A percentile compares a stretch with the other conserved stretches of the same genome.
Conservation (phyloP, 2,113 vertebrate genomes). For the Brachypodius melanocephalos region DNA sequence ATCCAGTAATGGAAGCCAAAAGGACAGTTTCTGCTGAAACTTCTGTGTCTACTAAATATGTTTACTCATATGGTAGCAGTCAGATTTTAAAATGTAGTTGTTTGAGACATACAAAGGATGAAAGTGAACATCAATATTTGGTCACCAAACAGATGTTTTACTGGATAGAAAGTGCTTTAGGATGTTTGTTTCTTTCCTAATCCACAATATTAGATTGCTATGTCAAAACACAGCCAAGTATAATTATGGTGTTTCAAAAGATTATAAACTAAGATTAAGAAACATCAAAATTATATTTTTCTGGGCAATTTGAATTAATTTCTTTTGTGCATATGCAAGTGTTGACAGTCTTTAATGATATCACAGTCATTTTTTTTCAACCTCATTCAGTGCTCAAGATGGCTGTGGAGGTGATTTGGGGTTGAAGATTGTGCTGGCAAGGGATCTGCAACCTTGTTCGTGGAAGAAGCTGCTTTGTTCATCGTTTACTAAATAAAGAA, state of each 20-base stretch:
- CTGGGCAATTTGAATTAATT: neutral
- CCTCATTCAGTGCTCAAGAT: neutral
- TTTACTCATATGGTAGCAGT: neutral
- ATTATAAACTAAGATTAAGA: neutral
- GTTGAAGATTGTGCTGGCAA: neutral
- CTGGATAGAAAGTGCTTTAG: neutral
- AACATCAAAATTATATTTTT: neutral
- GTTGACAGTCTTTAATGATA: neutral
- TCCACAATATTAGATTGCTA: neutral
- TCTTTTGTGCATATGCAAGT: neutral
- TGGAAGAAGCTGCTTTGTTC: neutral
- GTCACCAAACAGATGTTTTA: neutral
- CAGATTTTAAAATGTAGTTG: neutral
- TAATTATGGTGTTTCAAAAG: neutral
- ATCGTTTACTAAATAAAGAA: neutral
- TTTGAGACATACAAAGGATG: neutral
- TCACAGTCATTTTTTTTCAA: neutral
- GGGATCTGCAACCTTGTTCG: neutral
- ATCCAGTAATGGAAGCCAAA: neutral
- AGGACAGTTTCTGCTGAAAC: neutral
- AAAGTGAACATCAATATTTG: neutral
- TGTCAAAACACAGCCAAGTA: neutral
- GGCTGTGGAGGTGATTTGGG: neutral
- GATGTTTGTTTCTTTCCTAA: neutral
- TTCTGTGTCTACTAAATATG: neutral